These are phyloP conservation scores for Diarsia mendica DNA, from an alignment of 2,888 invertebrate genomes.

Conservation along the genomic window DNA sequence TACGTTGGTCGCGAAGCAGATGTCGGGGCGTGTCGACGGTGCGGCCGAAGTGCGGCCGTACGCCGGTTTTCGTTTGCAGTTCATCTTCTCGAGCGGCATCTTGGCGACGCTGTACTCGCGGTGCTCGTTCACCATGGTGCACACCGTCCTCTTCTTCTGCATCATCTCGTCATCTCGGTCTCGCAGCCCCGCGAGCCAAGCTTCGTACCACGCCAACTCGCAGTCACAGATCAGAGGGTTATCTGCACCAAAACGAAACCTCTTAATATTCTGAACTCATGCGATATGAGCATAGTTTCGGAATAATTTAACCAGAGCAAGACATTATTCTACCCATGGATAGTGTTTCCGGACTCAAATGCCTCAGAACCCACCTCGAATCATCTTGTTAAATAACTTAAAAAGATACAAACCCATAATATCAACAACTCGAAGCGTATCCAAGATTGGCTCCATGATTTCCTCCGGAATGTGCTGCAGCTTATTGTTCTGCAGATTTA, in stretches of 20 bases:
- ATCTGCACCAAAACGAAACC: constrained; percentile 89
- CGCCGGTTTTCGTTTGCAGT: constrained; percentile 93
- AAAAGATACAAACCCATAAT: constrained; percentile 93
- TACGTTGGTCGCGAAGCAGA: constrained; percentile 74
- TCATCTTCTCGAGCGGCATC: constrained; percentile 95
- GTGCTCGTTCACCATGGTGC: constrained; percentile 95
- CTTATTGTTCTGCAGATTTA: constrained; percentile 97
- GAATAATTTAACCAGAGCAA: background rate
- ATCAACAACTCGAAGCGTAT: constrained; percentile 96
- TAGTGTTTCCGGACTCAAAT: background rate
- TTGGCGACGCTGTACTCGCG: constrained; percentile 95
- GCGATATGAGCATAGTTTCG: background rate
- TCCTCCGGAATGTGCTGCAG: constrained; percentile 95
- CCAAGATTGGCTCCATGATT: constrained; percentile 96
- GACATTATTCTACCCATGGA: background rate
- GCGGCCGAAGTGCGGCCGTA: constrained; percentile 82
- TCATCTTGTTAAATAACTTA: background rate
- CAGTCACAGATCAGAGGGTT: constrained; percentile 97
- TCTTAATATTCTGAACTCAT: background rate
- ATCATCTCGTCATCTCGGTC: constrained; percentile 97
- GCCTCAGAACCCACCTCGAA: too few relatives aligned
- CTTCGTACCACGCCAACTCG: constrained; percentile 96
- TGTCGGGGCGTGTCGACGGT: constrained; percentile 69
- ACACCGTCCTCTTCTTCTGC: constrained; percentile 95
- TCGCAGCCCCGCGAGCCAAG: constrained; percentile 94